Evolutionary conservation across 1,140 invertebrate genomes (phyloP), one percentile per base, ranked within the genome.

Genomic region (Vanessa atalanta): DNA sequence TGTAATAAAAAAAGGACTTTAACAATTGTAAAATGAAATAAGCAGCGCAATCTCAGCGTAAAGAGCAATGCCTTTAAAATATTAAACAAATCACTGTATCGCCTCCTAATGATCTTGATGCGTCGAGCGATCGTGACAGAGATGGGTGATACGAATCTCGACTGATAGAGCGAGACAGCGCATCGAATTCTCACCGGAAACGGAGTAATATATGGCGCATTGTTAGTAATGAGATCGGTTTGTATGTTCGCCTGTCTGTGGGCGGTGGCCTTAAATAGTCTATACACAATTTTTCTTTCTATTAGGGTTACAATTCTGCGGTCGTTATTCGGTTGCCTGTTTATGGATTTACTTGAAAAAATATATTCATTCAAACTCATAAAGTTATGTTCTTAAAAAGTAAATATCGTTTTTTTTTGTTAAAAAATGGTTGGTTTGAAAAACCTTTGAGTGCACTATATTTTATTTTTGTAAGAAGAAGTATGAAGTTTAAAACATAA

Each of bases 191-290:
- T 85, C 80, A 85, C 88, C 88, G 88, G 88, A 90, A 91, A 88
- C 82, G 73, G 76, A 53, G 84, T 90, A 89, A 91, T 90, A 89
- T 91, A 91, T 90, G 87, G 88, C 73, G 85, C 87, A 91, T 91
- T 91, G 89, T 91, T 89, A 86, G 87, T 91, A 91, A 91, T 84
- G 89, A 91, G 88, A 88, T 86, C 87, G 83, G 88, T 87, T 88
- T 88, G 86, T 88, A 67, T 83, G 86, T 87, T 81, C 79, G 84
- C 75, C 76, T 80, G 87, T 82, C 79, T 79, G 84, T 89, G 87
- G 87, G 86, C 83, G 88, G 79, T 76, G 77, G 74, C 68, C 70
- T 72, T 77, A 77, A 77, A 77, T 77, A 77, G 64, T 67, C 73
- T 71, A 71, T 53, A 53, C 51, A 16, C 51, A n/a, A 53, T 20